Evolutionary conservation across 2,113 vertebrate genomes (phyloP).

Genomic region (Dipodomys spectabilis): DNA sequence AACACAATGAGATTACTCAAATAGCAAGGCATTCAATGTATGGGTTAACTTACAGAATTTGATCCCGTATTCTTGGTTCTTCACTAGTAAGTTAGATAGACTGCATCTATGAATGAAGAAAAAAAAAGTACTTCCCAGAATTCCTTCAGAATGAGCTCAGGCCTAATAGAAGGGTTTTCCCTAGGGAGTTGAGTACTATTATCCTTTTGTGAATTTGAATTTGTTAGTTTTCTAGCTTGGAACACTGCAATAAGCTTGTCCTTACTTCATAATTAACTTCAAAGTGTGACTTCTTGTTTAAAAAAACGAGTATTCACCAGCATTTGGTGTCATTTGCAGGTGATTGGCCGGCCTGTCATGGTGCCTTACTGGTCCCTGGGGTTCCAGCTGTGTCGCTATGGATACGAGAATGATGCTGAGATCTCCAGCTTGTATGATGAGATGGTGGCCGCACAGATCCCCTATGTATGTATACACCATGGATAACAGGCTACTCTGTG

Average conservation of each 20-base stretch:
- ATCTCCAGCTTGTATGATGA: conserved; percentile 87
- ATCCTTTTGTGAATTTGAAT: background rate
- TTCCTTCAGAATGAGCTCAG: background rate
- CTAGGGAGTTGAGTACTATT: background rate
- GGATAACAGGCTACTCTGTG: too few species aligned
- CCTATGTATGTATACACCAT: conserved; percentile 88
- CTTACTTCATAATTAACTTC: conserved; percentile 59
- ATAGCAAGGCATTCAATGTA: background rate
- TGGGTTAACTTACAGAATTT: background rate
- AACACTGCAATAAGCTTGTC: background rate
- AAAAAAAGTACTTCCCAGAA: background rate
- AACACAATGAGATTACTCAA: background rate
- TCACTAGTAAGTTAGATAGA: background rate
- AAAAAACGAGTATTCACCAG: too few species aligned
- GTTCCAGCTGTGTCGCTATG: conserved; percentile 97
- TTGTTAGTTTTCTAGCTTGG: background rate
- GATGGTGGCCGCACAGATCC: conserved; percentile 90
- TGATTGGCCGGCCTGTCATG: conserved; percentile 94
- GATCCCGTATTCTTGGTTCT: background rate
- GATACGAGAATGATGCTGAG: conserved; percentile 91
- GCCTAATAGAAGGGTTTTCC: background rate
- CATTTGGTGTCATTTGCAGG: conserved; percentile 83
- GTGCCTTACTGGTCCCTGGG: conserved; percentile 97
- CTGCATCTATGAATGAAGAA: too few species aligned
- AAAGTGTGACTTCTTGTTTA: too few species aligned